Base-by-base conservation (phyloP, 2,113 vertebrate species). In the Marmota flaviventris region DNA sequence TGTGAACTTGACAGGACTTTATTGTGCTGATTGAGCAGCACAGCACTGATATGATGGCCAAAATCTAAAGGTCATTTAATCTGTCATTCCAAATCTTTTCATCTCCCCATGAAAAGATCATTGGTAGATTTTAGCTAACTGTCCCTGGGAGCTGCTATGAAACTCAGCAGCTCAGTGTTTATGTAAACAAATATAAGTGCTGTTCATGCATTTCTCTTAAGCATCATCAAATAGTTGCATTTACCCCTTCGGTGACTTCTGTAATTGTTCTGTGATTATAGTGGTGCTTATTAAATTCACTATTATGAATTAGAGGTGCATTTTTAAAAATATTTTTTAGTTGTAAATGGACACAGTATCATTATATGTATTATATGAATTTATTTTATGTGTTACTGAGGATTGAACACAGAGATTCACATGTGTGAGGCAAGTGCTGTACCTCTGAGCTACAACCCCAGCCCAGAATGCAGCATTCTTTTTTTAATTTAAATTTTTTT, bases 1-100 rank as follows among this genome's bases (percentile, higher is more conserved):
- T 85, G 58, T 96, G 72, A 96, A 39, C 63, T 58, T 85, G 79
- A 91, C 18, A 88, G 39, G 51, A 42, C 76, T 83, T 75, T 34
- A 39, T 58, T 77, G 0, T 93, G 34, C 5, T 83, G 2, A 25
- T 61, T 85, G 77, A 90, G 48, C n/a, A 81, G 53, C 81, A 85
- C 10, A 73, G 42, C 27, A 53, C 6, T 37, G 16, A 32, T 32
- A 13, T 32, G n/a, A 78, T 65, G 32, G 84, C 58, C 63, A 13
- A 25, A 84, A 82, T 83, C 34, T 91, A 42, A 88, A 76, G 24
- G 70, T 81, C 10, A 29, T 48, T 83, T 73, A 42, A n/a, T 69
- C 34, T 37, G 34, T 17, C 34, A 11, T 84, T 56, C 53, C 32
- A 81, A 3, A n/a, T 69, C 88, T 96, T 72, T 91, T 51, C 56